Conservation (phyloP, 2,888 invertebrate species). For the Pharmacophagus antenor region DNA sequence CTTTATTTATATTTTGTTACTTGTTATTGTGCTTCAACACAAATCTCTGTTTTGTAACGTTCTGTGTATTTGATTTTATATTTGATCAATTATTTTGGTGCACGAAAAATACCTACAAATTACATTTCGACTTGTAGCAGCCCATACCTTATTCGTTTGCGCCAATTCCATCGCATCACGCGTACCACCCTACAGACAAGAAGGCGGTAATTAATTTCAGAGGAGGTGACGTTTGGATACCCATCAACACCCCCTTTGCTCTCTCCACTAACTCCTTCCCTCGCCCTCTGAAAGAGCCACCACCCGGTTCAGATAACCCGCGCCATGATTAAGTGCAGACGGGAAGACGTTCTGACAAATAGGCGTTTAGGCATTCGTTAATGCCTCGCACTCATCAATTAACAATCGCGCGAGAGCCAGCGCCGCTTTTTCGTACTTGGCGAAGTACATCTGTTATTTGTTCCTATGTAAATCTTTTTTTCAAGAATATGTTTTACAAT, state of each 20-base stretch:
- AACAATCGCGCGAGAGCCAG: constrained; percentile 48
- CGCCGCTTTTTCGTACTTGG: not conserved
- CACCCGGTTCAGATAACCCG: constrained; percentile 57
- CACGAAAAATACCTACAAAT: not conserved
- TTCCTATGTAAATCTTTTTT: too few relatives aligned
- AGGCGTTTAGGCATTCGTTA: constrained; percentile 79
- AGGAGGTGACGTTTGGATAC: constrained; percentile 60
- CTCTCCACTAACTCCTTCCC: constrained; percentile 36
- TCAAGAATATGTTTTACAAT: too few relatives aligned
- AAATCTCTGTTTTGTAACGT: not conserved
- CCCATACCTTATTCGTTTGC: constrained; percentile 37
- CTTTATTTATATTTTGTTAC: too few relatives aligned
- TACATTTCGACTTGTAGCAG: not conserved
- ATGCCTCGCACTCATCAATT: constrained; percentile 74
- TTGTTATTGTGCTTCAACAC: too few relatives aligned
- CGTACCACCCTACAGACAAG: constrained; percentile 55
- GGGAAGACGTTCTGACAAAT: constrained; percentile 80
- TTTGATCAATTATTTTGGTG: not conserved
- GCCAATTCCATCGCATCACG: constrained; percentile 62
- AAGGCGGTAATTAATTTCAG: constrained; percentile 76
- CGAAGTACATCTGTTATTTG: too few relatives aligned
- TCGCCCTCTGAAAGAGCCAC: constrained; percentile 33
- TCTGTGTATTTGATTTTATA: not conserved
- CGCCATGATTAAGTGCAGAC: constrained; percentile 77
- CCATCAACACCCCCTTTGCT: constrained; percentile 41